Evolutionary conservation across 2,113 vertebrate genomes (phyloP), one percentile per base, ranked within the genome.

Genomic region (Pagrus major): DNA sequence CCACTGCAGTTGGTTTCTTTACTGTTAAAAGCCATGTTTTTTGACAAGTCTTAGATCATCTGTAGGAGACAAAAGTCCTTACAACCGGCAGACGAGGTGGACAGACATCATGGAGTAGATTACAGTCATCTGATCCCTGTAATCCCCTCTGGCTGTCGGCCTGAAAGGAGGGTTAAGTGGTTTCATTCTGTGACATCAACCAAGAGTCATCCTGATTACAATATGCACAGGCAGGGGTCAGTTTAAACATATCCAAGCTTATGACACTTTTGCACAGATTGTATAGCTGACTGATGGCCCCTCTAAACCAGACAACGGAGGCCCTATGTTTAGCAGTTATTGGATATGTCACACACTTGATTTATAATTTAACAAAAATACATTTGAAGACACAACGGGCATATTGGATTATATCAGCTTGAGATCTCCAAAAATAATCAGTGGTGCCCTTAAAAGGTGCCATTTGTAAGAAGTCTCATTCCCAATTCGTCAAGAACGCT

Each of bases 131-230:
- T 59, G 87, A 94, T 94, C 88, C 52, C 41, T 59, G 52, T 91
- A 92, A 92, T 86, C 83, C 59, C 56, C 18, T 25, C 59, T 79
- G 78, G 81, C 61, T 78, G 77, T 80, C 47, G 73, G 67, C 84
- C 88, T 79, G 78, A 70, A 86, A 61, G 66, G 71, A 58, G 81
- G 90, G 89, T 94, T 92, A 93, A 93, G 85, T 92, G 84, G 59
- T 85, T 86, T 89, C 85, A 83, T 91, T 91, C 83, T 90, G 85
- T 91, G 76, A 83, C 78, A 90, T 85, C 78, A 77, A 76, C 63
- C 78, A 42, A 39, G 66, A 85, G 83, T 89, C 86, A 68, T 83
- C 67, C 39, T 78, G 73, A 83, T 86, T 18, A 82, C 54, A 76
- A 15, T 41, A 71, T 47, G 31, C 55, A 49, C 80, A 65, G 61